phyloP scores from a whole-genome alignment of 2,888 invertebrate genomes.

The Pachydiplax longipennis region DNA sequence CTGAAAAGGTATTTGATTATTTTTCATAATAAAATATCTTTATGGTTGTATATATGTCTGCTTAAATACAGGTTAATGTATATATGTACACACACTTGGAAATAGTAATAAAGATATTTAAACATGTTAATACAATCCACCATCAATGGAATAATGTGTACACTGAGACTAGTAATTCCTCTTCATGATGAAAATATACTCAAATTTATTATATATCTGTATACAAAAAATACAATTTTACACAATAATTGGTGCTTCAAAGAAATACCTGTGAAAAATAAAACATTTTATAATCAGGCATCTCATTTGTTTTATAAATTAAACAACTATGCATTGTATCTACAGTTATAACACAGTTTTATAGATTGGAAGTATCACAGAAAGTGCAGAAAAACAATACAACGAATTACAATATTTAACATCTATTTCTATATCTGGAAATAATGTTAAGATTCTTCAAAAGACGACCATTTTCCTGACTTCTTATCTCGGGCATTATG shows the following conservation, averaged over 20 bases:
- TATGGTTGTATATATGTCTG: conserved; percentile 10
- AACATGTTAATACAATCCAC: background rate
- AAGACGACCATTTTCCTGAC: too few species aligned
- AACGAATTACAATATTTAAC: too few species aligned
- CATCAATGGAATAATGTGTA: conserved; percentile 1
- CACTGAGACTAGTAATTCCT: background rate
- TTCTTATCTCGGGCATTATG: too few species aligned
- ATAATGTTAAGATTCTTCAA: too few species aligned
- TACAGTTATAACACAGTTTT: background rate
- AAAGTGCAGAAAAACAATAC: background rate
- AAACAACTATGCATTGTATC: background rate
- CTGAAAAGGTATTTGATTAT: background rate
- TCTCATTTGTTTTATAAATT: conserved; percentile 1
- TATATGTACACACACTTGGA: background rate
- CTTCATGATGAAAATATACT: conserved; percentile 15
- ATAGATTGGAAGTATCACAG: conserved; percentile 22
- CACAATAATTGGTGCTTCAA: conserved; percentile 34
- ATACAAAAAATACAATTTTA: conserved; percentile 22
- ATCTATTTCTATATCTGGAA: too few species aligned
- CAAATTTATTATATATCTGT: background rate
- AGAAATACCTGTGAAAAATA: conserved; percentile 41
- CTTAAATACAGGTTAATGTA: background rate
- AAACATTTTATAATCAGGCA: conserved; percentile 29
- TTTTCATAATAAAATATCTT: background rate
- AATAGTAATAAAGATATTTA: background rate